phyloP scores from a whole-genome alignment of 1,140 invertebrate genomes.

The Lepidurus arcticus region DNA sequence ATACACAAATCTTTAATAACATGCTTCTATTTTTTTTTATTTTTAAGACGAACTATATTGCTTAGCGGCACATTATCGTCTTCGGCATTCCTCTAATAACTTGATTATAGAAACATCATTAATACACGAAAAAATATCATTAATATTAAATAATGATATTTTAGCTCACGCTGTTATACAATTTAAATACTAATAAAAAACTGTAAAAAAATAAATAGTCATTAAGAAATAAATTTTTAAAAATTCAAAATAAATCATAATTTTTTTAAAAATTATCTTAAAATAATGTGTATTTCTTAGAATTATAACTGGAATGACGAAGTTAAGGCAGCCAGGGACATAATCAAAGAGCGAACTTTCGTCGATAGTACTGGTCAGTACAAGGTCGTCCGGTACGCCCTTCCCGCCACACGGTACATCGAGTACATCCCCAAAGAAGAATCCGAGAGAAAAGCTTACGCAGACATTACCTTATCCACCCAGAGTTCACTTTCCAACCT shows the following conservation, averaged over 20 bases:
- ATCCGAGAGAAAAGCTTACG: neutral
- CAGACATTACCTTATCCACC: neutral
- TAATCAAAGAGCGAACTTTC: neutral
- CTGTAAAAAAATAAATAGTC: too few species aligned
- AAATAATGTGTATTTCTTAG: neutral
- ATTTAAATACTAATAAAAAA: too few species aligned
- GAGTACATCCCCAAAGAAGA: neutral
- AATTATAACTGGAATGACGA: neutral
- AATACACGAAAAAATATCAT: too few species aligned
- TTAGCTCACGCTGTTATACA: too few species aligned
- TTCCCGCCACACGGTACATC: neutral
- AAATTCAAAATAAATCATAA: neutral
- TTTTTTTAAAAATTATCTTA: neutral
- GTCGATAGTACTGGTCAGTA: neutral
- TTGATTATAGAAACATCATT: too few species aligned
- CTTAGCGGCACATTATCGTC: too few species aligned
- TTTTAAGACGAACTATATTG: too few species aligned
- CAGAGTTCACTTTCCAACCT: neutral
- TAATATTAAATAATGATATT: too few species aligned
- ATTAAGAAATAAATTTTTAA: neutral
- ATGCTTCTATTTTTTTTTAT: too few species aligned
- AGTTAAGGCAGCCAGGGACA: neutral
- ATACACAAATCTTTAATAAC: too few species aligned
- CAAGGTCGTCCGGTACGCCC: neutral
- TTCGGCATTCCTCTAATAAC: too few species aligned